Evolutionary conservation across 30 jellyfish, hydroid and myxozoan genomes (phyloP), one percentile per base, ranked within the genome.

Genomic region (Turritopsis rubra): DNA sequence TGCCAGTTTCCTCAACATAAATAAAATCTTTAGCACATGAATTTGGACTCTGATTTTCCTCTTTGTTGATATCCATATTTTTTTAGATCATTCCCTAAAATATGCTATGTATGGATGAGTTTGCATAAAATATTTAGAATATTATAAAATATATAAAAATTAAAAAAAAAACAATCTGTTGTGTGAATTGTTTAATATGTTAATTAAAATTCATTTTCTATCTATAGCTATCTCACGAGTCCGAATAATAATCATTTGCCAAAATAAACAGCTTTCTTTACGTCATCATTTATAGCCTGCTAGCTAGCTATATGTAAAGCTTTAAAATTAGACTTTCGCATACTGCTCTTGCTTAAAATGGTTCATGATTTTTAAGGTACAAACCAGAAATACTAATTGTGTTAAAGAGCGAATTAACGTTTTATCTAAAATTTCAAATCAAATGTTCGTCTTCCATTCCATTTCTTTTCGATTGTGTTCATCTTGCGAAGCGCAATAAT

Each of bases 1-100:
- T 68, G 8, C 8, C 30, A 68, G 9, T 68, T 23, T 68, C 77
- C 30, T 68, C 77, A 68, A 68, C 77, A 68, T 68, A 68, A 0
- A 68, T 68, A 68, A 68, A 68, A 27, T 68, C 77, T 68, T 68
- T 68, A n/a, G 17, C 77, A 1, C 77, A 68, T 68, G 77, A n/a
- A 41, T 41, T 41, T 19, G 77, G 77, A 68, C 77, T 68, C 19
- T 68, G 31, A 68, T 68, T 68, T n/a, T 19, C 30, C 28, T 68
- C 77, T 68, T 19, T 17, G 8, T 41, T n/a, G n/a, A n/a, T 41
- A 41, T 41, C 60, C 60, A 41, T 41, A 3, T 41, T 41, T 13
- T 41, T 13, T 41, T 41, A 41, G 13, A 3, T 41, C 5, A 41
- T 3, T 41, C 60, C 13, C 60, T 41, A 41, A 41, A 41, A 41